These are phyloP conservation scores for Tipula helvola DNA, from an alignment of 2,888 invertebrate genomes.

Conservation along the genomic window DNA sequence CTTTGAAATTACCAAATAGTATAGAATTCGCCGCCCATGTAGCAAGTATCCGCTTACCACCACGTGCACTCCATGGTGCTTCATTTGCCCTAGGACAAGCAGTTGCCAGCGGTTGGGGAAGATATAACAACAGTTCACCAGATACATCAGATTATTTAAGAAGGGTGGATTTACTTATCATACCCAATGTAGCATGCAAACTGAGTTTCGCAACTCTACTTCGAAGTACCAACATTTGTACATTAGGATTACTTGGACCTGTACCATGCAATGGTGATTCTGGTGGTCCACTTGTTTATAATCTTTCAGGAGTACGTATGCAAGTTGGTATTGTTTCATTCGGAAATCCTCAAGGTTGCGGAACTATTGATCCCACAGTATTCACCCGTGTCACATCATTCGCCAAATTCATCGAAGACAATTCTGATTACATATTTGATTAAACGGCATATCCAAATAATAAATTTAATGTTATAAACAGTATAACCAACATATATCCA, in stretches of 20 bases:
- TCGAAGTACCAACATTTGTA: slow-evolving; percentile 23
- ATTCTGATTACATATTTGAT: not conserved
- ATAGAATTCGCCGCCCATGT: not conserved
- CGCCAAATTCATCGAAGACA: not conserved
- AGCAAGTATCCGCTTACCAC: not conserved
- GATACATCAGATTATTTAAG: not conserved
- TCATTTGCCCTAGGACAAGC: not conserved
- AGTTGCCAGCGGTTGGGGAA: slow-evolving; percentile 6
- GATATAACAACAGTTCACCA: not conserved
- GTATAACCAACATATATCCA: no score
- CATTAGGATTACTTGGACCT: slow-evolving; percentile 24
- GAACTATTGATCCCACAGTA: not conserved
- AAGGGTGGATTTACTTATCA: not conserved
- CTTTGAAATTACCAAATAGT: not conserved
- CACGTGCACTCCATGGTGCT: not conserved
- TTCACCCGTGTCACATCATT: slow-evolving; percentile 4
- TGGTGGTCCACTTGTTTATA: slow-evolving; percentile 23
- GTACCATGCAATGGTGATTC: slow-evolving; percentile 28
- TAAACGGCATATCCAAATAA: not conserved
- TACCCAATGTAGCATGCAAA: not conserved
- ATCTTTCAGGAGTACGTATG: not conserved
- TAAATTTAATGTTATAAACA: not conserved
- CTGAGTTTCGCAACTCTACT: not conserved
- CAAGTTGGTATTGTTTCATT: slow-evolving; percentile 10
- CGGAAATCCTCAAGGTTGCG: not conserved